Evolutionary conservation across 2,113 vertebrate species (phyloP).

Genomic region (Callorhinus ursinus): DNA sequence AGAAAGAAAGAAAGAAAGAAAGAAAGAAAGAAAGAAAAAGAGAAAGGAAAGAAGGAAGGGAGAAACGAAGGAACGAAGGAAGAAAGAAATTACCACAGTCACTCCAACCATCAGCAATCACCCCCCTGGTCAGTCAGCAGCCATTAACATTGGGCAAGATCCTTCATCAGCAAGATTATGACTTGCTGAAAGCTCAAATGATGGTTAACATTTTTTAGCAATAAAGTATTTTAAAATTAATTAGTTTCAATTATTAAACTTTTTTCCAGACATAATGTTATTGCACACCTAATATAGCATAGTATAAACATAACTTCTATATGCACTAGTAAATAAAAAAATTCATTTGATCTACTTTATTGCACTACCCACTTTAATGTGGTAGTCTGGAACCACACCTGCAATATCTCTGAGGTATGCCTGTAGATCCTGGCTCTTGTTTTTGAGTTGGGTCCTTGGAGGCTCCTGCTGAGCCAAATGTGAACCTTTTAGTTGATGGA

Average conservation of each 20-base stretch:
- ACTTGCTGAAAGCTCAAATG: neutral
- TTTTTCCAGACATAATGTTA: neutral
- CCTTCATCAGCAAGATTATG: neutral
- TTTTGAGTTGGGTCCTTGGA: neutral
- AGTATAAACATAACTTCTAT: neutral
- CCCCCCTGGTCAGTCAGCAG: neutral
- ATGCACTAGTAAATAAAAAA: neutral
- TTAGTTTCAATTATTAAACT: neutral
- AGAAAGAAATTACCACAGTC: neutral
- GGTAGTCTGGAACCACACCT: neutral
- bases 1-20: too few species aligned
- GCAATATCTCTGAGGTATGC: neutral
- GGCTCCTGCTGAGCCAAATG: neutral
- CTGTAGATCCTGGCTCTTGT: neutral
- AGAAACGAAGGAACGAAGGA: too few species aligned
- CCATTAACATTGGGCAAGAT: neutral
- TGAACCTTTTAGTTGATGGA: neutral
- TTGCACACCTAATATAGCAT: neutral
- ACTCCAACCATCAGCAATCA: neutral
- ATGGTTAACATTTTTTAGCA: neutral
- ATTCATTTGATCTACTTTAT: neutral
- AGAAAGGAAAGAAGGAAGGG: too few species aligned
- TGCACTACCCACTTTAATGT: neutral
- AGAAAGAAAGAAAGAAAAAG: too few species aligned
- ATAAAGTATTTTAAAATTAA: neutral